Conservation (phyloP, 2,113 vertebrate species). For the Ceyx cyanopectus region DNA sequence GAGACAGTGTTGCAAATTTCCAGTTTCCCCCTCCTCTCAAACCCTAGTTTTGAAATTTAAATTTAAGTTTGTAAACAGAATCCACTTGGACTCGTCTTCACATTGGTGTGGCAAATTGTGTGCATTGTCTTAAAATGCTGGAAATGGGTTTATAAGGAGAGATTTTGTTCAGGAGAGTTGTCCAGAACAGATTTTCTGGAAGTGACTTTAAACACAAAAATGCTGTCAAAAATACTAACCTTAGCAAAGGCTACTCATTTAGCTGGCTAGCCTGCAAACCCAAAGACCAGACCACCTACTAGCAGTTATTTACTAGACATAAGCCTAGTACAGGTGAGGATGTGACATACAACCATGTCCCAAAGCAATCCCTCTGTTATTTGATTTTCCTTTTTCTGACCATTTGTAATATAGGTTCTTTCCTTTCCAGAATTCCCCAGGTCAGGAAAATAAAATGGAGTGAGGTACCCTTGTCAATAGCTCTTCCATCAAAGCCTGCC, state of each 20-base stretch:
- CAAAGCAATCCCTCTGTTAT: background rate
- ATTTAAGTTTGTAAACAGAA: background rate
- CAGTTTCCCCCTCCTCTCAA: background rate
- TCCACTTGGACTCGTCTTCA: background rate
- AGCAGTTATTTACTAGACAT: background rate
- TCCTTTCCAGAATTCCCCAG: background rate
- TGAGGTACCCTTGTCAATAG: slow-evolving; percentile 29
- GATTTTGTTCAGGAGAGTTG: background rate
- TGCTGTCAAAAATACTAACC: background rate
- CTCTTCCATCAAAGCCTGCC: slow-evolving; percentile 28
- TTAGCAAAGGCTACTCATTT: background rate
- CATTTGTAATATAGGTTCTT: background rate
- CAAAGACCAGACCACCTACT: background rate
- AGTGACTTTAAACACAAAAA: background rate
- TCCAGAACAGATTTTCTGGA: background rate
- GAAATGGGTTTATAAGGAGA: background rate
- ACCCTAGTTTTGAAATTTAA: background rate
- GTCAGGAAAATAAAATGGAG: background rate
- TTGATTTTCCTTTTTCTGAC: background rate
- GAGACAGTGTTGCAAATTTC: background rate
- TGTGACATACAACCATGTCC: fast-evolving
- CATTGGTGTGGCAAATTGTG: background rate
- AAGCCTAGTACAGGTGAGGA: background rate
- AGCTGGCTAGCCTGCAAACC: background rate
- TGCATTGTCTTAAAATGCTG: background rate